These are phyloP conservation scores for Pomatorhinus ruficollis DNA, from an alignment of 2,113 vertebrate genomes.

Conservation along the genomic window DNA sequence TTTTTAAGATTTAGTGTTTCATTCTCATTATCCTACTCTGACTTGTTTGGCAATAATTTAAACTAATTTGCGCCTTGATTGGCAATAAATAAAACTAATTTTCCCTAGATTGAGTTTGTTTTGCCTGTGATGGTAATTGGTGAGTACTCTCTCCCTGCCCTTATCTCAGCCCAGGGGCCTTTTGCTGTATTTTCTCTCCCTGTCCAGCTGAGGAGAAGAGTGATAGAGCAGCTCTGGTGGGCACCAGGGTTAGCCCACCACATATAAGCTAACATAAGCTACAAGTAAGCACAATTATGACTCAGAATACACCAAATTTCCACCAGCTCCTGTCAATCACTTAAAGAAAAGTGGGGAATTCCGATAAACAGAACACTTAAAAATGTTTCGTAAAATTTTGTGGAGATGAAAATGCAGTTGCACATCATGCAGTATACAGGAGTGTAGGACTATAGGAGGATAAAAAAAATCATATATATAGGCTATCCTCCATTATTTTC, in stretches of 20 bases:
- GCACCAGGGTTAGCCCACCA: background rate
- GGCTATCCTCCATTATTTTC: background rate
- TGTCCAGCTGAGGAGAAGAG: background rate
- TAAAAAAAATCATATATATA: background rate
- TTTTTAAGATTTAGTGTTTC: background rate
- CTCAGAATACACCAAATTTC: background rate
- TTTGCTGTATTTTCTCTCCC: background rate
- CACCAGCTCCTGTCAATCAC: background rate
- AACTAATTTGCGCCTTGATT: background rate
- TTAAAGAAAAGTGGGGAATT: background rate
- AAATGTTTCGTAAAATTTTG: background rate
- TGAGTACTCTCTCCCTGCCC: background rate
- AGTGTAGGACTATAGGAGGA: background rate
- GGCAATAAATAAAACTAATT: background rate
- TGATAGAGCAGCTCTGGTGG: background rate
- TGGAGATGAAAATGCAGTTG: background rate
- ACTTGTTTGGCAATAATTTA: background rate
- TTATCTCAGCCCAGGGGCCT: background rate
- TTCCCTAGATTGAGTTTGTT: background rate
- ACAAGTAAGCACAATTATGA: background rate
- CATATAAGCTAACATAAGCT: background rate
- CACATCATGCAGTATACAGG: background rate
- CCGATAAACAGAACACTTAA: background rate
- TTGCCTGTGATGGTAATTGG: background rate
- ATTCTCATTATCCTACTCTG: background rate